Conservation (phyloP, 2,113 vertebrate genomes). For the Narcine bancroftii region DNA sequence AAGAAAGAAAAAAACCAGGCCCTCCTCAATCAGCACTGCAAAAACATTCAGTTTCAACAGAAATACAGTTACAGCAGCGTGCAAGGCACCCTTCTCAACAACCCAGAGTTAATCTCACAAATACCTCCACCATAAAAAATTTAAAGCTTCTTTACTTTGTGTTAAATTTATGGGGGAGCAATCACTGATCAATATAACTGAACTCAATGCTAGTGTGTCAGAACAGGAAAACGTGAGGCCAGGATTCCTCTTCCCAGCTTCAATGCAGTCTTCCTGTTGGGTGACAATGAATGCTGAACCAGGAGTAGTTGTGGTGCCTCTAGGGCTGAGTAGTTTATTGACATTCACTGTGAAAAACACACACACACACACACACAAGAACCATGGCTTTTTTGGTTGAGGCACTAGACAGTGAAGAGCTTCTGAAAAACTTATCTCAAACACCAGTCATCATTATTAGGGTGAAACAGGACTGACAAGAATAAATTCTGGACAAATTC, state of each 20-base stretch:
- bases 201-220: neutral
- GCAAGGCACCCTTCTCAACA: neutral
- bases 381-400: neutral
- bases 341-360: slow-evolving; percentile 25
- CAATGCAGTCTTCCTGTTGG: neutral
- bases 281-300: neutral
- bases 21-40: neutral
- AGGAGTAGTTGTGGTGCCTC: neutral
- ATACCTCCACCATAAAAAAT: neutral
- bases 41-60: neutral
- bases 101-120: neutral
- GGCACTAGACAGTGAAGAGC: neutral
- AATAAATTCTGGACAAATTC: neutral
- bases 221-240: too few species aligned
- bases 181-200: neutral
- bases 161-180: neutral
- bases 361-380: neutral
- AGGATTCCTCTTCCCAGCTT: neutral
- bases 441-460: neutral
- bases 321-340: neutral
- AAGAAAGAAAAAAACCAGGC: neutral
- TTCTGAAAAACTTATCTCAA: neutral
- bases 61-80: neutral
- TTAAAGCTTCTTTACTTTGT: neutral
- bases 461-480: neutral